Conservation (phyloP, 2,797 vertebrate species). For the Euthynnus affinis region DNA sequence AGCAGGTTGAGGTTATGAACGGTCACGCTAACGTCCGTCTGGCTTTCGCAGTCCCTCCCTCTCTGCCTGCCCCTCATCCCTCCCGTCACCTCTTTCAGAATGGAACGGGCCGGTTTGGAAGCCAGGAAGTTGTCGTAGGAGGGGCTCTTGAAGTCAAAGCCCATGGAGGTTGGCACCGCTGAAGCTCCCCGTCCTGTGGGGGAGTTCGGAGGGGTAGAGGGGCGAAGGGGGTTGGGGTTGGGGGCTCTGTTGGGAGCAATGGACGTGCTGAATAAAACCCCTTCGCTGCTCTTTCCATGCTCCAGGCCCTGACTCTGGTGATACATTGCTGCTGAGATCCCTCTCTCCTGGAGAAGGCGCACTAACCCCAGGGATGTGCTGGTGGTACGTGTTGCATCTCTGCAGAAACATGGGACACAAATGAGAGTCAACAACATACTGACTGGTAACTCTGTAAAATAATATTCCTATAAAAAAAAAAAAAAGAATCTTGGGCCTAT, state of each 20-base stretch:
- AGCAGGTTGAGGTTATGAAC: constrained; percentile 97
- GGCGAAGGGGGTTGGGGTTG: constrained; percentile 76
- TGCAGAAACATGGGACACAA: constrained; percentile 46
- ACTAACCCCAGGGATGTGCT: constrained; percentile 98
- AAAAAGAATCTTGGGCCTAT: neutral
- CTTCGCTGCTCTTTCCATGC: constrained; percentile 80
- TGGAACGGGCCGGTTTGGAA: constrained; percentile 96
- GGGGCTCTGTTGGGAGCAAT: constrained; percentile 67
- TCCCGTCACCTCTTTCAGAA: constrained; percentile 93
- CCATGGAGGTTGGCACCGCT: constrained; percentile 74
- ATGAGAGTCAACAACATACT: constrained; percentile 5
- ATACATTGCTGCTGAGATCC: constrained; percentile 97
- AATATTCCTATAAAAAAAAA: neutral
- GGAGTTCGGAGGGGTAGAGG: constrained; percentile 93
- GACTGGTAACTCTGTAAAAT: neutral
- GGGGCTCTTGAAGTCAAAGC: constrained; percentile 94
- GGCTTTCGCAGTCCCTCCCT: constrained; percentile 93
- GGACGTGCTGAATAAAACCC: constrained; percentile 87
- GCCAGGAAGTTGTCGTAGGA: constrained; percentile 97
- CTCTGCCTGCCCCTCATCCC: constrained; percentile 86
- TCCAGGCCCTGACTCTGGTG: constrained; percentile 93
- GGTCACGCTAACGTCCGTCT: constrained; percentile 96
- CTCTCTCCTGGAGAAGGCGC: constrained; percentile 95
- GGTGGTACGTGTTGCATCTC: constrained; percentile 96
- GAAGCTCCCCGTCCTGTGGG: constrained; percentile 77